Evolutionary conservation across 2,888 invertebrate species (phyloP).

Genomic region (Scotopteryx bipunctaria): DNA sequence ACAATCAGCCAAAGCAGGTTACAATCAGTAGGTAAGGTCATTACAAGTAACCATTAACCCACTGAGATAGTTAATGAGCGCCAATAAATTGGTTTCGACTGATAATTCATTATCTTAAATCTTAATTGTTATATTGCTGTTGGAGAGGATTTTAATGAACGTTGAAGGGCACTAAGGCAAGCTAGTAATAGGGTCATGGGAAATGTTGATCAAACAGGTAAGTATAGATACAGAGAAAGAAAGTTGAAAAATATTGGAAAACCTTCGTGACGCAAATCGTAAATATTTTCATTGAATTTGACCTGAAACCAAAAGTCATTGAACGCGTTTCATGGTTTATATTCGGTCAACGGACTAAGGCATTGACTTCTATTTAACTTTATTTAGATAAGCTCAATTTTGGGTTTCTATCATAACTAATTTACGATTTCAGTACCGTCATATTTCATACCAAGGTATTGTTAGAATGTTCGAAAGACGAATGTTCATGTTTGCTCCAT

Average conservation of each 20-base stretch:
- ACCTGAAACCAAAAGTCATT: slow-evolving; percentile 43
- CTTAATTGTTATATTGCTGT: slow-evolving; percentile 24
- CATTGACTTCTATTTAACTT: slow-evolving; percentile 33
- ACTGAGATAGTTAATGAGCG: slow-evolving; percentile 32
- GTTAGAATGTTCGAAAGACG: too few relatives aligned
- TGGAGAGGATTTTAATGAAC: not conserved
- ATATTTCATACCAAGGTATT: too few relatives aligned
- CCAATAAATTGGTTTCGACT: slow-evolving; percentile 28
- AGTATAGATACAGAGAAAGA: too few relatives aligned
- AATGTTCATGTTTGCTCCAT: too few relatives aligned
- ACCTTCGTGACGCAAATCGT: slow-evolving; percentile 51
- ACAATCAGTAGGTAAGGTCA: slow-evolving; percentile 29
- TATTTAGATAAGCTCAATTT: slow-evolving; percentile 6
- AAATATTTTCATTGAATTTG: slow-evolving; percentile 44
- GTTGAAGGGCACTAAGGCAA: not conserved
- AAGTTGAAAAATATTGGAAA: too few relatives aligned
- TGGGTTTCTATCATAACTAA: not conserved
- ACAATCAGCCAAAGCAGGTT: slow-evolving; percentile 32
- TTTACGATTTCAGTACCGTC: not conserved
- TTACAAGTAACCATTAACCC: slow-evolving; percentile 36
- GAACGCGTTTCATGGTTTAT: slow-evolving; percentile 44
- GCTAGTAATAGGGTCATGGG: not conserved
- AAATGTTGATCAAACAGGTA: not conserved
- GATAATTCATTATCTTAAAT: slow-evolving; percentile 16
- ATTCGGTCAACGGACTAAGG: slow-evolving; percentile 37